Evolutionary conservation across 2,888 invertebrate genomes (phyloP).

Genomic region (Timandra comae): DNA sequence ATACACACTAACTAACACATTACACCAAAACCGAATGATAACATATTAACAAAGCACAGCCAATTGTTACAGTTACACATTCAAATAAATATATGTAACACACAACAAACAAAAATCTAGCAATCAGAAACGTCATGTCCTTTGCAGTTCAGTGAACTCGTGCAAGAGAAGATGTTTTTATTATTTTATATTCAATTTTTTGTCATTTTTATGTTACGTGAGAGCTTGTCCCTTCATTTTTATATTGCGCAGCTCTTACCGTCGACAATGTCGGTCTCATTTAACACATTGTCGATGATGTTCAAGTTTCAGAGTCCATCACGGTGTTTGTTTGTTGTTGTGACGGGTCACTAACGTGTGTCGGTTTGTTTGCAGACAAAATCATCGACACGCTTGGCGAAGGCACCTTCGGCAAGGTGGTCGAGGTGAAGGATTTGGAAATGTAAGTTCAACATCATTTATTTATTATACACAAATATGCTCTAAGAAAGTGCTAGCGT

Average conservation of each 20-base stretch:
- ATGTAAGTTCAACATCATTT: conserved; percentile 81
- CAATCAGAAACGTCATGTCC: conserved; percentile 20
- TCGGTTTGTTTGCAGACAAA: conserved; percentile 94
- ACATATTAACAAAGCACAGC: background rate
- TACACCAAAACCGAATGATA: background rate
- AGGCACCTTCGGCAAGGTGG: conserved; percentile 99
- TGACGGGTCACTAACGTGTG: conserved; percentile 44
- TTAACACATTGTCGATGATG: conserved; percentile 7
- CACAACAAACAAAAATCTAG: conserved; percentile 16
- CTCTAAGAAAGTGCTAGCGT: background rate
- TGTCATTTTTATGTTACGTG: conserved; percentile 24
- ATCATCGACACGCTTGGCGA: conserved; percentile 98
- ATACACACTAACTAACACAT: background rate
- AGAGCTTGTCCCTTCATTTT: background rate
- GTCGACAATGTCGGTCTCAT: conserved; percentile 15
- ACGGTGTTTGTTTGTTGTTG: conserved; percentile 45
- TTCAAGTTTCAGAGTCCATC: conserved; percentile 50
- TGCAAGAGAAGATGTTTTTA: conserved; percentile 34
- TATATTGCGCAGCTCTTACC: conserved; percentile 10
- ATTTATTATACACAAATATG: background rate
- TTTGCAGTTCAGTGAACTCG: conserved; percentile 39
- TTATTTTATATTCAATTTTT: conserved; percentile 21
- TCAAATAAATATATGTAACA: conserved; percentile 14
- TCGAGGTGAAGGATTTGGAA: conserved; percentile 97
- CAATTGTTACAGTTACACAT: conserved; percentile 7